Percentiles rank a stretch among this genome's conserved stretches.
Conservation (phyloP, 2,113 vertebrate genomes). For the Speoplatyrhinus poulsoni region DNA sequence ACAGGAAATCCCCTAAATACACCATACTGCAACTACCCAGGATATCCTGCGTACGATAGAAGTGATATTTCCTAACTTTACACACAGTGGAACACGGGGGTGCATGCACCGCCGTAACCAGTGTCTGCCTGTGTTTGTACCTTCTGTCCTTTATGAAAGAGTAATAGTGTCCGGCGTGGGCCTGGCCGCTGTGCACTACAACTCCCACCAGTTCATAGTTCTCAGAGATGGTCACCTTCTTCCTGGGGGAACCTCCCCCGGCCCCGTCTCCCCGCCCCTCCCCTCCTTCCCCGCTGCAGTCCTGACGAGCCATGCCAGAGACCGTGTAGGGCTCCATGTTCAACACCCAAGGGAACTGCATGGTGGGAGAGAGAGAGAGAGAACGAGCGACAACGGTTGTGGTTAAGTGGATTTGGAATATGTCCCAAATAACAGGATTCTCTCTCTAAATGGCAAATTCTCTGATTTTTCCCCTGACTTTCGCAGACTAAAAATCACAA, state of each 20-base stretch:
- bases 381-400: not conserved
- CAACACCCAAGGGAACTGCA: constrained; percentile 95
- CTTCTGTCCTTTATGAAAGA: constrained; percentile 98
- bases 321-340: constrained; percentile 99
- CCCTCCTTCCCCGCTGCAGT: constrained; percentile 87
- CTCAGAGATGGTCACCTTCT: constrained; percentile 97
- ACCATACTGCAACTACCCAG: too few relatives aligned
- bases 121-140: constrained; percentile 69
- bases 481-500: too few relatives aligned
- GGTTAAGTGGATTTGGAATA: not conserved
- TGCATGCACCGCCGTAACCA: not conserved
- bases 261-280: constrained; percentile 84
- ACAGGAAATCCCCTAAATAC: too few relatives aligned
- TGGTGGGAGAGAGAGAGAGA: not conserved
- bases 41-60: too few relatives aligned
- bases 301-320: constrained; percentile 95
- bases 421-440: too few relatives aligned
- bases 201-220: constrained; percentile 98
- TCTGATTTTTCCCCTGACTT: too few relatives aligned
- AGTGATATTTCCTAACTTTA: too few relatives aligned
- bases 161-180: constrained; percentile 97
- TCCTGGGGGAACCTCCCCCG: constrained; percentile 90
- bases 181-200: constrained; percentile 97
- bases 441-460: too few relatives aligned
- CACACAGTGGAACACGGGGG: too few relatives aligned